A percentile compares a stretch with the other conserved stretches of the same genome.
Conservation (phyloP, 2,888 invertebrate species). For the Brachyopa scutellaris region DNA sequence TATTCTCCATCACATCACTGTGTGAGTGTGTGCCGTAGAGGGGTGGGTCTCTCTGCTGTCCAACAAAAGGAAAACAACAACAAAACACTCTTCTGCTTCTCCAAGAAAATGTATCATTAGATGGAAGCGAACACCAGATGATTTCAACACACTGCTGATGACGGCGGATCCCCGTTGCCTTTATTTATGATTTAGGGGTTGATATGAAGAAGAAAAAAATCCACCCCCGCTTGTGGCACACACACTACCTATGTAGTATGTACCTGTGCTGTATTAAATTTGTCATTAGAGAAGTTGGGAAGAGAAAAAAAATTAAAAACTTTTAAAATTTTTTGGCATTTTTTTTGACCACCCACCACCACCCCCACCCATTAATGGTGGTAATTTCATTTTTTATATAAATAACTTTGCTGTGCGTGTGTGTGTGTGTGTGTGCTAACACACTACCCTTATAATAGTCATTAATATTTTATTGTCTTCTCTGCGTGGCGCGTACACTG, state of each 20-base stretch:
- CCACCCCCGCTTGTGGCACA: neutral
- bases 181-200: conserved; percentile 21
- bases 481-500: conserved; percentile 4
- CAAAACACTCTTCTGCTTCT: neutral
- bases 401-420: neutral
- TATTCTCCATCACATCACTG: neutral
- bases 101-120: conserved; percentile 14
- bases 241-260: conserved; percentile 5
- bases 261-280: too few species aligned
- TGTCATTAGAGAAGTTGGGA: conserved; percentile 21
- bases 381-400: conserved; percentile 10
- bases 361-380: neutral
- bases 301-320: conserved; percentile 10
- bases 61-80: neutral
- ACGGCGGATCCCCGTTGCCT: conserved; percentile 3
- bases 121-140: neutral
- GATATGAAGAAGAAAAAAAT: neutral
- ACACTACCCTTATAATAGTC: conserved; percentile 33
- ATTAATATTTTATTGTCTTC: conserved; percentile 48
- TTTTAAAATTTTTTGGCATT: neutral
- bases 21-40: neutral
- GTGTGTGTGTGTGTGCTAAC: neutral
- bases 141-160: conserved; percentile 19
- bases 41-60: neutral
- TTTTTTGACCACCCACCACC: neutral